phyloP scores from a whole-genome alignment of 2,113 vertebrate species.

The Pituophis catenifer region DNA sequence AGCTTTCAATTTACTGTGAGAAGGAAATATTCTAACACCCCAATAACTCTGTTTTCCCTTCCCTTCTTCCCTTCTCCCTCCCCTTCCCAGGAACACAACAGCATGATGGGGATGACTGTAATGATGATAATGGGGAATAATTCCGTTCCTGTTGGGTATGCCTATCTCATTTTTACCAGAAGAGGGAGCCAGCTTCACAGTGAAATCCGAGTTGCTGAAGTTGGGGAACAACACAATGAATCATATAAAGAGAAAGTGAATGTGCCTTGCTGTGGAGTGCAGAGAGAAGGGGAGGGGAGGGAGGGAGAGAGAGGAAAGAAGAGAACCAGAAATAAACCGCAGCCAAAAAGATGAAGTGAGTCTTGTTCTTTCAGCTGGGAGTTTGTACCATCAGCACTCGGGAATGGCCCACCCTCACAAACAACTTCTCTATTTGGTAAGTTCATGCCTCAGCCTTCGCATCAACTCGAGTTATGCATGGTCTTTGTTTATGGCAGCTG shows the following conservation, averaged over 20 bases:
- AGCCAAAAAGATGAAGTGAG: slow-evolving; percentile 33
- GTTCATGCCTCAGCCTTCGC: background rate
- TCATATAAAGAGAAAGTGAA: slow-evolving; percentile 14
- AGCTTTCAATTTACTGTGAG: background rate
- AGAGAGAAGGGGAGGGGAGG: background rate
- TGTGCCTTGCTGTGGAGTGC: background rate
- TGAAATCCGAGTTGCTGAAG: background rate
- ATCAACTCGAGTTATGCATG: background rate
- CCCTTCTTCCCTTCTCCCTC: background rate
- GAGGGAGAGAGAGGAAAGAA: background rate
- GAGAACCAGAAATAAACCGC: slow-evolving; percentile 24
- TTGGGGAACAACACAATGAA: slow-evolving; percentile 21
- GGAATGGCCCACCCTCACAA: background rate
- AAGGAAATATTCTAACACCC: background rate
- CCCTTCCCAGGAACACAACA: background rate
- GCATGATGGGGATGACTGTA: background rate
- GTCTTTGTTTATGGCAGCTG: slow-evolving; percentile 5
- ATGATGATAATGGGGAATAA: background rate
- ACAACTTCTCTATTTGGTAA: slow-evolving; percentile 27
- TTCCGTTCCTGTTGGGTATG: background rate
- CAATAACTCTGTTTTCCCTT: background rate
- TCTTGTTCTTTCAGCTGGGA: slow-evolving; percentile 10
- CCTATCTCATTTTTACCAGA: slow-evolving; percentile 33
- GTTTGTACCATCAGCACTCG: background rate
- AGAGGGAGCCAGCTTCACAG: slow-evolving; percentile 56